A percentile compares a stretch with the other conserved stretches of the same genome.
Conservation (phyloP, 30 jellyfish, hydroid and myxozoan genomes). For the Hydractinia echinata region DNA sequence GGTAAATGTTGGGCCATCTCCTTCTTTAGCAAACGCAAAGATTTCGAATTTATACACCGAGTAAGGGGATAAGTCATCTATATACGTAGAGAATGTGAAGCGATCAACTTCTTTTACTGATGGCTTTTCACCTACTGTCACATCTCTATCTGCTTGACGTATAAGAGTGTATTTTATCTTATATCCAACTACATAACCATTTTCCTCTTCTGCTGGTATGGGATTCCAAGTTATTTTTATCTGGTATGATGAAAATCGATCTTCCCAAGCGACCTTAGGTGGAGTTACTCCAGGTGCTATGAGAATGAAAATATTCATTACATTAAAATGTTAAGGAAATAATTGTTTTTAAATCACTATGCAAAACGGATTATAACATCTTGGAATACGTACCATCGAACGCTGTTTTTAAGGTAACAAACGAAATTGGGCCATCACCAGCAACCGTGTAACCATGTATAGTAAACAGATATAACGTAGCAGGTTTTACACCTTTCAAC, state of each 20-base stretch:
- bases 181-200: background rate
- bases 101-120: background rate
- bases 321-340: no score
- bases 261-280: background rate
- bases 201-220: background rate
- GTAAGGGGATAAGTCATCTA: background rate
- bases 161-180: background rate
- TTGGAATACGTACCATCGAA: background rate
- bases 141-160: background rate
- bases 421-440: conserved; percentile 7
- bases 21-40: background rate
- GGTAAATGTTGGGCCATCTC: background rate
- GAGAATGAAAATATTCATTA: background rate
- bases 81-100: background rate
- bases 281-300: conserved; percentile 17
- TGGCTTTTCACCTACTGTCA: background rate
- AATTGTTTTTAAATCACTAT: no score
- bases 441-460: conserved; percentile 14
- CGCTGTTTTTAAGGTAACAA: background rate
- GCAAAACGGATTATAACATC: no score
- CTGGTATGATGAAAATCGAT: background rate
- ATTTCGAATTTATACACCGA: background rate
- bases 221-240: background rate
- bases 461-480: background rate
- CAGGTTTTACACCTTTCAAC: background rate